Conservation (phyloP, 2,113 vertebrate genomes). For the Suncus etruscus region DNA sequence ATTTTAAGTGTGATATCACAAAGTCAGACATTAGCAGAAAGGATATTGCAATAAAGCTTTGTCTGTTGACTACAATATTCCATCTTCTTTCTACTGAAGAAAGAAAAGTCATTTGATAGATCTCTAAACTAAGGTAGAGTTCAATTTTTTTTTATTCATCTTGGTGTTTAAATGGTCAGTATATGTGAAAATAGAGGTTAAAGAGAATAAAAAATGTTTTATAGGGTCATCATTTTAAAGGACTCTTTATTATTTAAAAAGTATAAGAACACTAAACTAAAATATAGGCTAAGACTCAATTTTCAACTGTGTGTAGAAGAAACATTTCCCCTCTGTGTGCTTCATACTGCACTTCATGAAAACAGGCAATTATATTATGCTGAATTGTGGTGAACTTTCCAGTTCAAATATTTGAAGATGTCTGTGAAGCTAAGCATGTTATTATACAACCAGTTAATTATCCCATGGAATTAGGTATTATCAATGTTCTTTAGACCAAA, state of each 20-base stretch:
- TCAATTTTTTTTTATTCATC: background rate
- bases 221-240: background rate
- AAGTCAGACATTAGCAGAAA: background rate
- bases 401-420: constrained; percentile 28
- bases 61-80: background rate
- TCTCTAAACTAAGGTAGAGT: background rate
- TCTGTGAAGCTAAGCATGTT: background rate
- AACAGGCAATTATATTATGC: background rate
- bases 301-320: background rate
- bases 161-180: background rate
- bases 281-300: background rate
- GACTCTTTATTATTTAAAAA: background rate
- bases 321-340: constrained; percentile 5
- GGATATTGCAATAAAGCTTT: background rate
- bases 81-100: background rate
- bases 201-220: background rate
- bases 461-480: background rate
- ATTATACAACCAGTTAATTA: background rate
- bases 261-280: background rate
- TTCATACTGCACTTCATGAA: background rate
- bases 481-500: background rate
- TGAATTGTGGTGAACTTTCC: constrained; percentile 21
- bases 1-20: background rate
- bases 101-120: background rate
- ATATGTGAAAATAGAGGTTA: background rate